phyloP scores from a whole-genome alignment of 2,113 vertebrate genomes.

The Sinocyclocheilus grahami region DNA sequence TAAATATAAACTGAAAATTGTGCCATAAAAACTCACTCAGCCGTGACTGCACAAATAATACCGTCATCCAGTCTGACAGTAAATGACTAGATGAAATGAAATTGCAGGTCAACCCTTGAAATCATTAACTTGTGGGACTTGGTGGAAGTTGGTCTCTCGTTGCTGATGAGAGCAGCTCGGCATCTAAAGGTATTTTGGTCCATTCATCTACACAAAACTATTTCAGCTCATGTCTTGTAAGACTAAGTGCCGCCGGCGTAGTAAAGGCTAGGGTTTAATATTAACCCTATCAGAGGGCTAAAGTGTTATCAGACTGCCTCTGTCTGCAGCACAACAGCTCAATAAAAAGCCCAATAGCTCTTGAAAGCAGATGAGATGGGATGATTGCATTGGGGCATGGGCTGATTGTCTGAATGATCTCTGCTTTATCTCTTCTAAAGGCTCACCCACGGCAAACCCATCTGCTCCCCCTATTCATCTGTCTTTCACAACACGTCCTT shows the following conservation, averaged over 20 bases:
- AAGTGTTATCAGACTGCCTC: conserved; percentile 51
- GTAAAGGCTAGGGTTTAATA: conserved; percentile 27
- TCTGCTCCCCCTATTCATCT: conserved; percentile 42
- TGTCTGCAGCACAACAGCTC: conserved; percentile 75
- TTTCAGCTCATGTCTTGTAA: conserved; percentile 25
- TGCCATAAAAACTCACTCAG: not conserved
- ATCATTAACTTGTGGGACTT: not conserved
- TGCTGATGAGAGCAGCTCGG: not conserved
- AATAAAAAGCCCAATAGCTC: conserved; percentile 75
- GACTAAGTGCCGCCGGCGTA: conserved; percentile 19
- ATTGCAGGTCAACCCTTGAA: not conserved
- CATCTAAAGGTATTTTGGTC: not conserved
- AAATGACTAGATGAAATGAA: conserved; percentile 1
- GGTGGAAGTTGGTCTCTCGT: not conserved
- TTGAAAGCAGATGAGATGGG: conserved; percentile 77
- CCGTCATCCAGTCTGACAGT: not conserved
- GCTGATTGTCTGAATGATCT: conserved; percentile 79
- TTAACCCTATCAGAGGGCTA: conserved; percentile 59
- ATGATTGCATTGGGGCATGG: conserved; percentile 70
- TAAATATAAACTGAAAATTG: not conserved
- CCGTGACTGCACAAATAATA: not conserved
- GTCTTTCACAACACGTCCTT: conserved; percentile 50
- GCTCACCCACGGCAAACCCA: conserved; percentile 60
- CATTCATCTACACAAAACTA: conserved; percentile 22
- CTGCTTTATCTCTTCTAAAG: conserved; percentile 72